Evolutionary conservation across 2,797 vertebrate species (phyloP), one percentile per base, ranked within the genome.

Genomic region (Spondyliosoma cantharus): DNA sequence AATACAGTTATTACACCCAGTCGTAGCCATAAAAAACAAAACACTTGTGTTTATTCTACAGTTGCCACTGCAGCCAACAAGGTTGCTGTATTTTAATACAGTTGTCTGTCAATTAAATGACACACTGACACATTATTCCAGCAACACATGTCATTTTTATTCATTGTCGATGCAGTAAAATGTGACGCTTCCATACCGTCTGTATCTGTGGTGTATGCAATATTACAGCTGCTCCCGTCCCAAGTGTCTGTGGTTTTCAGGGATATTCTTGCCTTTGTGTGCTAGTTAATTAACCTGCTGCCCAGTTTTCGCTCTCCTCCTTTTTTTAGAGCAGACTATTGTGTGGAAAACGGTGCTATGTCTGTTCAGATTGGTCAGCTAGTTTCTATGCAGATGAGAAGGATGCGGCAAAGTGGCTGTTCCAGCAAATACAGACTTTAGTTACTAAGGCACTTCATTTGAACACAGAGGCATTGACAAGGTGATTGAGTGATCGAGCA

Each of bases 401-500:
- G 63, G 58, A 81, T 83, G 87, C 64, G 19, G 81, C 70, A 74
- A 75, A 85, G 76, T 62, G 70, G 37, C 68, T 27, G 25, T 72
- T 76, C 25, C 56, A 62, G 61, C 22, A 63, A 80, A 78, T 43
- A 25, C 22, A 61, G 63, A 22, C 64, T 85, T 52, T 46, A 67
- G 63, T 84, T 71, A 62, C 76, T 17, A 22, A 60, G 25, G 7
- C 71, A 86, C 85, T 78, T 88, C 68, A 87, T 87, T 56, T 20
- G 32, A 75, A 71, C 49, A 3, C 48, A 56, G 75, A 82, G n/a
- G 54, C 81, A 92, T 89, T 71, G 91, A 91, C 89, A 76, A 61
- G 71, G 25, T n/a, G 62, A 91, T 87, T 87, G 85, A 91, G 76
- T 32, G 86, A 93, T 91, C 6, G 71, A 81, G 80, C 73, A 86